Evolutionary conservation across 2,888 invertebrate species (phyloP), one percentile per base, ranked within the genome.

Genomic region (Dichetophora obliterata): DNA sequence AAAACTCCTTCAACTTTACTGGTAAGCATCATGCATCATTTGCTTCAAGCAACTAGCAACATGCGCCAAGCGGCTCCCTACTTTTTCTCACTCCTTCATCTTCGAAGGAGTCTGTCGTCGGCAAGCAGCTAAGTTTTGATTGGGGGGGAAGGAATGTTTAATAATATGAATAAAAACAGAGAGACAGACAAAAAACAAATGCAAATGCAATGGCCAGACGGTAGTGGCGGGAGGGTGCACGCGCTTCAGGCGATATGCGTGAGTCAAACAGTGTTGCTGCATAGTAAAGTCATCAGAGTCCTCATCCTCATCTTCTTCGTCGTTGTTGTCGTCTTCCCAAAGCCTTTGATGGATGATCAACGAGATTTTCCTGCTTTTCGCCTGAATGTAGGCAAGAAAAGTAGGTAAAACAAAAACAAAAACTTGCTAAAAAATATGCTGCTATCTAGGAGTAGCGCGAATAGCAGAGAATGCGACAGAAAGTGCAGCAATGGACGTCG

Each of bases 241-340:
- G 57, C 1, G 24, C 43, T 2, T 43, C 11, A 11, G 14, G 43
- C 43, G 11, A 14, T 43, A 43, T 43, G 43, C 43, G 43, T 43
- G 43, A 43, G 14, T 43, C 11, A 54, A 54, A 22, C 19, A 54
- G 54, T n/a, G 19, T 43, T 11, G 43, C 43, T 43, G 43, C 43
- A 65, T 75, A 76, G 76, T 69, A 77, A 75, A 74, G 65, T 61
- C 24, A 57, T 5, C 77, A 50, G 70, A 61, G 50, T 72, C 76
- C 65, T 77, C 80, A 80, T 68, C 16, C 52, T 79, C 74, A n/a
- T n/a, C n/a, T n/a, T n/a, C n/a, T 3, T 31, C 76, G 70, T 31
- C 31, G 34, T 31, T 34, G 52, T 54, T n/a, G 43, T 66, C 34
- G 52, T 27, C 59, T 11, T 27, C 19, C 63, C 31, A 34, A 14